Base-by-base conservation (phyloP, 30 jellyfish, hydroid and myxozoan species). In the Mastigias papua region DNA sequence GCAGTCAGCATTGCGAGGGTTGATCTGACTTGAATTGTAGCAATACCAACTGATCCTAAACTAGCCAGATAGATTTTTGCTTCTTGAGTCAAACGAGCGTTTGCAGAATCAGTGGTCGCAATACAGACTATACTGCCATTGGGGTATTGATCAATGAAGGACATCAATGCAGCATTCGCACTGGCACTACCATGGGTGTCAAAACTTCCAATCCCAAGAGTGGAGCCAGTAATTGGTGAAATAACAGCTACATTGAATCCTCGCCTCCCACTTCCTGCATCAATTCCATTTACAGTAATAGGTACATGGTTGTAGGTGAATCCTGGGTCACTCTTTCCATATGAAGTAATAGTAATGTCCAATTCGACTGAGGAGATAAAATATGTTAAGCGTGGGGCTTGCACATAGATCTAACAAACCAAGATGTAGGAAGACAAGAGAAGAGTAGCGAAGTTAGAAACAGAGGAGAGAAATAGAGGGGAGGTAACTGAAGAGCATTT, bases 201-300 rank as follows among this genome's bases (percentile, higher is more conserved):
- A 26, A 69, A 69, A 17, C 28, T 29, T n/a, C 28, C 80, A 30
- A 35, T 30, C 62, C 80, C 57, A 8, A 69, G 29, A 27, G 27
- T 48, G 28, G n/a, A 20, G 2, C 80, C 80, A 30, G 9, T 69
- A 11, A 58, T 30, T 69, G 62, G 31, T 17, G 80, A 69, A 16
- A 69, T 33, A 31, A 69, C 80, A 32, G 30, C 80, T 17, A 69
- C 80, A 69, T 69, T 69, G 64, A 69, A 69, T 30, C 80, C 80
- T 69, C 80, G 29, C 16, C 23, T 60, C 5, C 19, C 49, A 30
- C n/a, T 13, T 31, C 62, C 48, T 17, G 50, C 13, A 60, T 69
- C 58, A 31, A 69, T 31, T 69, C 80, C 80, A 31, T 69, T 69
- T 8, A 69, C 28, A 6, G n/a, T 69, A 26, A 69, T 31, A 23